Evolutionary conservation across 2,888 invertebrate species (phyloP), one percentile per base, ranked within the genome.

Genomic region (Scaptodrosophila latifasciaeformis): DNA sequence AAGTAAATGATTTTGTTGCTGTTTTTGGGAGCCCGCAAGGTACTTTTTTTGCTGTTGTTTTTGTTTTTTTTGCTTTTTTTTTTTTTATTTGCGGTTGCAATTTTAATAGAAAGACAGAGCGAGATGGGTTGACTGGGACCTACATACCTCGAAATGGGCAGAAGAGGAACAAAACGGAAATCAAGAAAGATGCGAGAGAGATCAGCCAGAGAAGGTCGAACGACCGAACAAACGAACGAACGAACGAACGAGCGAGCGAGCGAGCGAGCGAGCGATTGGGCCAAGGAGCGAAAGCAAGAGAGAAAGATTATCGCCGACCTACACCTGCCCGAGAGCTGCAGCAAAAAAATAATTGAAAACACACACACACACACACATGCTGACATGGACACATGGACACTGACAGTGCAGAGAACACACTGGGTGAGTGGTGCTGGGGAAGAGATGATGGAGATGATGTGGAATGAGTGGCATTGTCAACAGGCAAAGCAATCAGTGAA

Each of bases 401-500:
- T 21, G 9, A 17, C 24, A 21, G 43, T 21, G 10, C 15, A 43
- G 2, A 24, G 13, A 24, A 12, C 15, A 6, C 30, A 10, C 34
- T n/a, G 13, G 12, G 34, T 15, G 13, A 6, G 34, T 15, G 34
- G 34, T 15, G 34, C 15, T 34, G 34, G 1, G 6, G 34, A 34
- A 13, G 34, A n/a, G n/a, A n/a, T n/a, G n/a, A n/a, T n/a, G n/a
- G n/a, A n/a, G n/a, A n/a, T n/a, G n/a, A n/a, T n/a, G 24, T 24
- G 4, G 24, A 7, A 24, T 10, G 17, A 9, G 12, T 18, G 40
- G 74, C 77, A 72, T 72, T 71, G 71, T 71, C 71, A 72, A 67
- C 74, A 54, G 70, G 75, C 78, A n/a, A n/a, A n/a, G n/a, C n/a
- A 72, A 72, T 72, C 75, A 72, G 72, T 77, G 72, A 72, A 72